phyloP scores from a whole-genome alignment of 2,113 vertebrate genomes.

The Eulemur macaco region DNA sequence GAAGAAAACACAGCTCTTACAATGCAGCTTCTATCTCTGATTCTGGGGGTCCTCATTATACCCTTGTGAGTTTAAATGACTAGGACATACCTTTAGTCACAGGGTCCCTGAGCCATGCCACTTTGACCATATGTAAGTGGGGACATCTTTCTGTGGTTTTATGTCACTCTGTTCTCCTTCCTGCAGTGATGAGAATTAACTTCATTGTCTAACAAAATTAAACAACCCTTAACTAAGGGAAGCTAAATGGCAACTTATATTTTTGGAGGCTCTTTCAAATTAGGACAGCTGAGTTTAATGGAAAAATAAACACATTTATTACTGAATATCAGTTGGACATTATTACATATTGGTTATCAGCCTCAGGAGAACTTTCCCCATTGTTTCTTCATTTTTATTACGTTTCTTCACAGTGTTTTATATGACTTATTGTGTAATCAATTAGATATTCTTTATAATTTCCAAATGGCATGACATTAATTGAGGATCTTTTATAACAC shows the following conservation, averaged over 20 bases:
- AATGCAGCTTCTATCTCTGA: not conserved
- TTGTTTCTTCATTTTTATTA: not conserved
- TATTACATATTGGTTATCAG: not conserved
- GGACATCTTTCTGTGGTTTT: not conserved
- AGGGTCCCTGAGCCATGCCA: not conserved
- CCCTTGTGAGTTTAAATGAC: not conserved
- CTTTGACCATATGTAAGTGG: not conserved
- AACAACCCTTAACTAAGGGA: slow-evolving; percentile 31
- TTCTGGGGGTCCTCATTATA: not conserved
- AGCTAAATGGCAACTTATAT: slow-evolving; percentile 52
- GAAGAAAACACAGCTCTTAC: not conserved
- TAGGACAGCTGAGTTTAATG: slow-evolving; percentile 55
- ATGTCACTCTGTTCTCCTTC: not conserved
- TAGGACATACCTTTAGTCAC: not conserved
- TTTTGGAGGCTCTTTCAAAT: slow-evolving; percentile 59
- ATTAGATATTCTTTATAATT: not conserved
- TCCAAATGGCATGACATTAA: not conserved
- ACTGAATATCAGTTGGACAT: not conserved
- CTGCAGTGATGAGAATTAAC: slow-evolving; percentile 25
- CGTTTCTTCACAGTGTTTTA: not conserved
- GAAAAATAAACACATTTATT: slow-evolving; percentile 38
- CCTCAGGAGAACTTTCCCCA: not conserved
- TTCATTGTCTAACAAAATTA: slow-evolving; percentile 41
- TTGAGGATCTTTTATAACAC: not conserved
- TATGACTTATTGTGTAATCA: not conserved